Conservation (phyloP, 2,113 vertebrate genomes). For the Grammomys surdaster region DNA sequence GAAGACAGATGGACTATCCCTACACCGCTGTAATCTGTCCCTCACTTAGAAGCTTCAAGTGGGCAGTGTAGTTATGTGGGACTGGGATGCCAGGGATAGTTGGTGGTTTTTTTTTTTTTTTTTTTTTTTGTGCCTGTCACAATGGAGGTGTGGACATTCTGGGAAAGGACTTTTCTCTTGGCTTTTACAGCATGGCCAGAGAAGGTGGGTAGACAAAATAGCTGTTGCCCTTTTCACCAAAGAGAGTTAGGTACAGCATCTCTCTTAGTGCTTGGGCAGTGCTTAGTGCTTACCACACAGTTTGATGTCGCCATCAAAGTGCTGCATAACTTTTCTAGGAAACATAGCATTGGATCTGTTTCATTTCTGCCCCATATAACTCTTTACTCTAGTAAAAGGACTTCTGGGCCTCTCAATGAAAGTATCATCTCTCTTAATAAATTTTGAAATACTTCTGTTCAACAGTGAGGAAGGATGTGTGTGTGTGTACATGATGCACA, state of each 20-base stretch:
- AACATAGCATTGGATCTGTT: background rate
- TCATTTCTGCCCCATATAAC: constrained; percentile 23
- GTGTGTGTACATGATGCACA: no score
- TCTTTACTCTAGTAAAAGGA: constrained; percentile 36
- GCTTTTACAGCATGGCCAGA: constrained; percentile 37
- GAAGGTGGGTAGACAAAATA: constrained; percentile 40
- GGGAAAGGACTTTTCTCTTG: constrained; percentile 47
- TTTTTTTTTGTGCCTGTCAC: constrained; percentile 41
- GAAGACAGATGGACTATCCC: constrained; percentile 47
- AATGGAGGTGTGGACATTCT: constrained; percentile 22
- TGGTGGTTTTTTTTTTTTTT: constrained; percentile 45
- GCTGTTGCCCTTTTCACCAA: constrained; percentile 45
- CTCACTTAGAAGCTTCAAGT: constrained; percentile 25
- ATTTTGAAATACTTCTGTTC: constrained; percentile 19
- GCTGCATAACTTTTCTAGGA: background rate
- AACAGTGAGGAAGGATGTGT: background rate
- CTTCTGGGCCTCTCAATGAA: background rate
- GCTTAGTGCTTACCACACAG: background rate
- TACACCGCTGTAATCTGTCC: background rate
- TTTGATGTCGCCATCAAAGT: constrained; percentile 44
- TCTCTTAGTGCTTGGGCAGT: background rate
- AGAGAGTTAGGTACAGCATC: constrained; percentile 1
- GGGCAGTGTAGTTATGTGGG: constrained; percentile 26
- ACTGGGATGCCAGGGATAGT: background rate
- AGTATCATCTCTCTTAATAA: background rate